These are phyloP conservation scores for Eumeta japonica DNA, from an alignment of 1,140 invertebrate genomes.

Conservation along the genomic window DNA sequence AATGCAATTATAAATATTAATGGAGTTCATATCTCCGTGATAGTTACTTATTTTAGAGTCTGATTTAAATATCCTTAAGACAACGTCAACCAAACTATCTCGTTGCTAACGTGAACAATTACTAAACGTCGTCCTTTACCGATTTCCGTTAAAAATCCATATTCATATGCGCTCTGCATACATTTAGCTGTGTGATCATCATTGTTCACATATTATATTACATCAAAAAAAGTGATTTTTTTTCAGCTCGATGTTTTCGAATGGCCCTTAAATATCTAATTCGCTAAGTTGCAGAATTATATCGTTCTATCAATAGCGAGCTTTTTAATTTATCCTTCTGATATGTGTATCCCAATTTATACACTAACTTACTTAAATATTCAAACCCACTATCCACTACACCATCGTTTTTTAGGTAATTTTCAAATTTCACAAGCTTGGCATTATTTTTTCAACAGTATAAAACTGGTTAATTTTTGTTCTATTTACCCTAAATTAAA, in stretches of 20 bases:
- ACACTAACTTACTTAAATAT: background rate
- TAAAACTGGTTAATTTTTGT: conserved; percentile 8
- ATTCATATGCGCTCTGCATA: background rate
- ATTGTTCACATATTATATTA: background rate
- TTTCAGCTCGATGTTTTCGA: background rate
- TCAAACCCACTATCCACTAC: background rate
- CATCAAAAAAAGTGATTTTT: background rate
- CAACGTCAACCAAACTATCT: background rate
- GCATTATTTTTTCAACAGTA: background rate
- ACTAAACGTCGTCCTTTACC: background rate
- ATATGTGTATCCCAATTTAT: background rate
- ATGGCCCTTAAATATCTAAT: conserved; percentile 1
- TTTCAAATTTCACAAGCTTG: background rate
- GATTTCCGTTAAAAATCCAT: no score
- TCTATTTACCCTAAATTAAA: conserved; percentile 8
- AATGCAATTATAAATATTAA: background rate
- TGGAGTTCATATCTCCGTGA: conserved; percentile 1
- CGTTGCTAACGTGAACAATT: conserved; percentile 1
- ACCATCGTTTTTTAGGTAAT: background rate
- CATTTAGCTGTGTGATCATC: background rate
- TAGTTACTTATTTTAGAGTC: background rate
- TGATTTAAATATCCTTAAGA: background rate
- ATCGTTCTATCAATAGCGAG: background rate
- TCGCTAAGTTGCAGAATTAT: background rate
- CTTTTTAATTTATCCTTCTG: background rate